Base-by-base conservation (phyloP, 2,888 invertebrate species). In the Nomada ruficornis region DNA sequence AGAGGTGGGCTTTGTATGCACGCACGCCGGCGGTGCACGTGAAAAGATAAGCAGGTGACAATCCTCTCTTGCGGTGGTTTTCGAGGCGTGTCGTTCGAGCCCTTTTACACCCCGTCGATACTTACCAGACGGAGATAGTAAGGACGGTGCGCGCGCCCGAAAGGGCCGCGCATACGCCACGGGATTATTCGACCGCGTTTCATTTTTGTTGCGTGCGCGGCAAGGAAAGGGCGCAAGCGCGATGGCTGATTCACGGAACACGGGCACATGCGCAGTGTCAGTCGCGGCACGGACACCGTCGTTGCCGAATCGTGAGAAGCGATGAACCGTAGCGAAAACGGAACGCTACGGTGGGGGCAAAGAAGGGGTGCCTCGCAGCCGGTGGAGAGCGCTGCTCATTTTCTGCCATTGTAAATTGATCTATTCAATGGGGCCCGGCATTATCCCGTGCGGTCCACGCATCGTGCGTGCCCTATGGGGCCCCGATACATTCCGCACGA, bases 391-490 rank as follows among this genome's bases (percentile, higher is more conserved):
- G 85, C 90, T 94, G 94, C 93, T 94, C 94, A 91, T 93, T 94
- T 94, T 91, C 91, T 91, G 91, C 93, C 93, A 93, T 94, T 94
- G 93, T 94, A 93, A 94, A 94, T 94, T 93, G 93, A 94, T 93
- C 93, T 93, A 93, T 94, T 94, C 93, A 93, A 92, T 93, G 93
- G 93, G 90, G 90, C 92, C 91, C 89, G 91, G 92, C 91, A 93
- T 93, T 91, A 91, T 90, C 87, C 86, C 89, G 88, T 88, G 90
- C 84, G 88, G 90, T 88, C 86, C 89, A 78, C 82, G 84, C 80
- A 82, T 83, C 86, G 86, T 86, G 86, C 82, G 83, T 88, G 87
- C 89, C 90, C 91, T 90, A 89, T 90, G 90, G 91, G 87, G 87
- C 88, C 86, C 65, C 80, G 83, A 79, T 86, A 62, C 72, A 77